Percentiles rank a stretch among this genome's conserved stretches.
Evolutionary conservation across 2,797 vertebrate genomes (phyloP).

Genomic region (Adelosebastes latens): DNA sequence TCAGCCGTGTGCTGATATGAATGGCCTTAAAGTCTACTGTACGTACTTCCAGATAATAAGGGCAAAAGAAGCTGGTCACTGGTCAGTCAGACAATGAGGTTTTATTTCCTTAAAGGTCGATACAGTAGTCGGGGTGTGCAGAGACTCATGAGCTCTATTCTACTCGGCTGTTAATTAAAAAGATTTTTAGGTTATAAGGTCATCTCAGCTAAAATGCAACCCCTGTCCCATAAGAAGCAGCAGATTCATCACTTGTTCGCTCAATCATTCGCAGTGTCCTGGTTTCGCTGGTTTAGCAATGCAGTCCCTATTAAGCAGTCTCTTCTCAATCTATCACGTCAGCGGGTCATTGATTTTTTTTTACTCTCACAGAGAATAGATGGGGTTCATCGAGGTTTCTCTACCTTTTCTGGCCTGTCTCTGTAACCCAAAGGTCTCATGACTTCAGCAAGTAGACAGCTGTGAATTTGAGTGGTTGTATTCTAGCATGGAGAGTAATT

Average conservation of each 20-base stretch:
- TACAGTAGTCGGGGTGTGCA: background rate
- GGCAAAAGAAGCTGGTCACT: background rate
- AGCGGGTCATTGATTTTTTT: constrained; percentile 57
- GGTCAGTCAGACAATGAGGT: background rate
- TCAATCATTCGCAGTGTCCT: constrained; percentile 44
- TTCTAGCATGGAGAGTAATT: background rate
- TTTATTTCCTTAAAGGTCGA: background rate
- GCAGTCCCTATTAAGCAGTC: constrained; percentile 53
- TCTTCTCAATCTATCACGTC: constrained; percentile 58
- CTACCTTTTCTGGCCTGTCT: constrained; percentile 10
- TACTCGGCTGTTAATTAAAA: constrained; percentile 16
- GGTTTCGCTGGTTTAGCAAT: constrained; percentile 61
- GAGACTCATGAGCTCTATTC: background rate
- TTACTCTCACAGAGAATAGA: background rate
- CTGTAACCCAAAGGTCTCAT: background rate
- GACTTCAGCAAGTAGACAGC: background rate
- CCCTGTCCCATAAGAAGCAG: constrained; percentile 16
- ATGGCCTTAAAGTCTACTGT: background rate
- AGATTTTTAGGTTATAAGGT: constrained; percentile 28
- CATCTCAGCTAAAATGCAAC: constrained; percentile 15
- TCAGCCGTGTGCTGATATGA: background rate
- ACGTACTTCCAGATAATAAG: background rate
- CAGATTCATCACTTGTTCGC: constrained; percentile 23
- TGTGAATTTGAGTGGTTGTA: background rate
- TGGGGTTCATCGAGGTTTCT: constrained; percentile 18